Percentiles rank a stretch among this genome's conserved stretches.
Evolutionary conservation across 2,113 vertebrate genomes (phyloP).

Genomic region (Halichoeres trimaculatus): DNA sequence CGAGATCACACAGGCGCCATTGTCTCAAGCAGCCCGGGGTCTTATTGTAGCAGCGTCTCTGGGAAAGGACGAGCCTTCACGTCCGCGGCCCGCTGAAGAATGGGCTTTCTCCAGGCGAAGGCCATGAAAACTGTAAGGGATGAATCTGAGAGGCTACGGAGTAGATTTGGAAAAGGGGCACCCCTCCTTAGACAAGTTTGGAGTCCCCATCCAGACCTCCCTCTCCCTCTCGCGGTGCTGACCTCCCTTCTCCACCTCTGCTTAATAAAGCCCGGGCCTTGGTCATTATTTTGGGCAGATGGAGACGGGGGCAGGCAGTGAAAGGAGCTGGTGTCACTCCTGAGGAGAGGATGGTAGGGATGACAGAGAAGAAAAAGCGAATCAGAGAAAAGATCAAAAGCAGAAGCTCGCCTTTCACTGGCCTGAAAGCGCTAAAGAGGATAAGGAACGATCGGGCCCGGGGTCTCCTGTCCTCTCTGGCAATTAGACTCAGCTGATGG

Average conservation of each 20-base stretch:
- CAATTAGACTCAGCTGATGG: constrained; percentile 99
- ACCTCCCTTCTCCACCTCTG: constrained; percentile 95
- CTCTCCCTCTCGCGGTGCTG: constrained; percentile 90
- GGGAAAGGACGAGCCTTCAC: constrained; percentile 72
- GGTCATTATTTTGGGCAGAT: constrained; percentile 99
- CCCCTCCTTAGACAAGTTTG: constrained; percentile 66
- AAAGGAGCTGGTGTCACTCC: constrained; percentile 97
- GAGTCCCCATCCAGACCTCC: constrained; percentile 87
- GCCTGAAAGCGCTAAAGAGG: constrained; percentile 98
- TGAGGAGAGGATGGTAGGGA: constrained; percentile 89
- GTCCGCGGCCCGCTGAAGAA: constrained; percentile 59
- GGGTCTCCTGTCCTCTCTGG: constrained; percentile 98
- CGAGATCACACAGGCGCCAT: constrained; percentile 80
- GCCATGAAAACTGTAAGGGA: constrained; percentile 67
- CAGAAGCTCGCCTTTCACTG: constrained; percentile 96
- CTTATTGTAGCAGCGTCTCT: constrained; percentile 80
- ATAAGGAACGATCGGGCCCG: constrained; percentile 95
- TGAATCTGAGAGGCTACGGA: constrained; percentile 85
- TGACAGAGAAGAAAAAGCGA: constrained; percentile 85
- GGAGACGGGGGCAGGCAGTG: constrained; percentile 88
- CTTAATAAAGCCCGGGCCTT: constrained; percentile 93
- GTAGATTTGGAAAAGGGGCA: constrained; percentile 89
- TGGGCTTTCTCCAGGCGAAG: constrained; percentile 87
- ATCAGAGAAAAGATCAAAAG: constrained; percentile 94
- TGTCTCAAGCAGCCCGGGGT: constrained; percentile 76